phyloP scores from a whole-genome alignment of 2,888 invertebrate species.

The Sclerodermus sp. region DNA sequence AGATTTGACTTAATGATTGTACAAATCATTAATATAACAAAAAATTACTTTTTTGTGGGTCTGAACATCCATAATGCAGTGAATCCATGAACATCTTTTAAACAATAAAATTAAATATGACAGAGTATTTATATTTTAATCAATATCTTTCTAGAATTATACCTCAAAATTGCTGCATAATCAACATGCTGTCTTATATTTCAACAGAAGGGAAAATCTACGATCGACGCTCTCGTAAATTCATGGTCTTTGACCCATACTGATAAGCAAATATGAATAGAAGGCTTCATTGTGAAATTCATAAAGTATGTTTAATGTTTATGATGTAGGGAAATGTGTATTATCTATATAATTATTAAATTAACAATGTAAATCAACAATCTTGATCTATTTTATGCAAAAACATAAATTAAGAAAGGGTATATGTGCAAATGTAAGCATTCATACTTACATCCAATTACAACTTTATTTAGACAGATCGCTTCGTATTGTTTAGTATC shows the following conservation, averaged over 20 bases:
- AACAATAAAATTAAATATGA: too few relatives aligned
- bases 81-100: too few relatives aligned
- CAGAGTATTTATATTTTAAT: too few relatives aligned
- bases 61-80: too few relatives aligned
- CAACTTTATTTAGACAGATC: constrained; percentile 63
- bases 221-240: constrained; percentile 24
- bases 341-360: constrained; percentile 3
- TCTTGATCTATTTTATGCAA: too few relatives aligned
- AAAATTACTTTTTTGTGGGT: too few relatives aligned
- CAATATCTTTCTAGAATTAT: too few relatives aligned
- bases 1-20: too few relatives aligned
- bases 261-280: constrained; percentile 32
- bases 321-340: background rate
- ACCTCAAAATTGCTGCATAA: too few relatives aligned
- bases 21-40: too few relatives aligned
- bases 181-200: too few relatives aligned
- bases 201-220: too few relatives aligned
- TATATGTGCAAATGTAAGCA: constrained; percentile 8
- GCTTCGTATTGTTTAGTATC: constrained; percentile 35
- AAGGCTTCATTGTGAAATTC: constrained; percentile 17
- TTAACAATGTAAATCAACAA: background rate
- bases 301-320: constrained; percentile 8
- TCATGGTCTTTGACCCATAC: constrained; percentile 26
- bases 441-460: constrained; percentile 62
- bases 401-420: background rate